phyloP scores from a whole-genome alignment of 2,888 invertebrate species.

The Zele albiditarsus region DNA sequence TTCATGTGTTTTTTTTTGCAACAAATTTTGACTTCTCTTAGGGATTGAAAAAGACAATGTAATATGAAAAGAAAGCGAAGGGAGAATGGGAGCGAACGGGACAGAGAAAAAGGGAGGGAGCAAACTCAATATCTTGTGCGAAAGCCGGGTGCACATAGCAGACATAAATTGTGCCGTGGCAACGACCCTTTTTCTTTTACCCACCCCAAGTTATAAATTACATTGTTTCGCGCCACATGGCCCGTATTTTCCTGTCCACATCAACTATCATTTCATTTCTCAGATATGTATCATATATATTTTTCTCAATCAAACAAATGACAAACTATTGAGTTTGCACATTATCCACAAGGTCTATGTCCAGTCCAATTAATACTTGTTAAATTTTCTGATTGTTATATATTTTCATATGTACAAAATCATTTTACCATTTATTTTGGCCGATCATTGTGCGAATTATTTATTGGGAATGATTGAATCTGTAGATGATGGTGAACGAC shows the following conservation, averaged over 20 bases:
- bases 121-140: constrained; percentile 45
- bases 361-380: no score
- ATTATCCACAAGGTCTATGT: not conserved
- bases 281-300: not conserved
- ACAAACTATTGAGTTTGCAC: not conserved
- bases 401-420: no score
- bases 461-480: no score
- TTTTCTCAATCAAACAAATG: not conserved
- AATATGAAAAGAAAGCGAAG: not conserved
- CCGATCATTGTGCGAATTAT: no score
- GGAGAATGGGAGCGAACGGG: constrained; percentile 16
- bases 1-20: not conserved
- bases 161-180: constrained; percentile 54
- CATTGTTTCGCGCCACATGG: constrained; percentile 54
- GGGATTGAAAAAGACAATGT: constrained; percentile 17
- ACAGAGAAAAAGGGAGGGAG: constrained; percentile 19
- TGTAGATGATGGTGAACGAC: no score
- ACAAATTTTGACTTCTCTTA: not conserved
- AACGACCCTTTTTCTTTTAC: constrained; percentile 54
- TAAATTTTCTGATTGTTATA: no score
- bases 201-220: constrained; percentile 52
- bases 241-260: constrained; percentile 22
- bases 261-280: not conserved
- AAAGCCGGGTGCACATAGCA: constrained; percentile 52
- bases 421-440: no score